Base-by-base conservation (phyloP, 2,797 vertebrate species). In the Enteromius fasciolatus region DNA sequence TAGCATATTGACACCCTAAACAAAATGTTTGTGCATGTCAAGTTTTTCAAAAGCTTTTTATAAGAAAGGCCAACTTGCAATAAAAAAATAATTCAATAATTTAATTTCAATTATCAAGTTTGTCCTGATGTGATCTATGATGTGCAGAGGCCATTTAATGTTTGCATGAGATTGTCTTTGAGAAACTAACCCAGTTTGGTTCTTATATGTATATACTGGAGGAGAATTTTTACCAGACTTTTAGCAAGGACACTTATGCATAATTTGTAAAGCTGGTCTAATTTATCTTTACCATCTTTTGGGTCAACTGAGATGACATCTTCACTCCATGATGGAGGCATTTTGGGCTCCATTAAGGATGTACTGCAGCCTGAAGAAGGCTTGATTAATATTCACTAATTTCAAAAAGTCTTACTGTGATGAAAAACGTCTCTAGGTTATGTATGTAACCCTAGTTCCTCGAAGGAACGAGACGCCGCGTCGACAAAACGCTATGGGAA, bases 111-210 rank as follows among this genome's bases (percentile, higher is more conserved):
- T 52, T 8, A 50, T 50, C 50, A 52, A 20, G 6, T 20, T 52
- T 52, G 50, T 52, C 7, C 50, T 20, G 6, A 52, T 20, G 50
- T 52, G 14, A 48, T 48, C 17, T 48, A 48, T 48, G 46, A 52
- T 52, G 18, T 20, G 50, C 50, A 20, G 7, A 9, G 18, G 18
- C 50, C 18, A 7, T 52, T 54, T n/a, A 54, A 54, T 54, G 14
- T 76, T 61, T 28, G 61, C 74, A 44, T 63, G 54, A 61, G 57
- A n/a, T 52, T 52, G 70, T 73, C 25, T 73, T 52, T 52, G 25
- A n/a, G 28, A 52, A 12, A 73, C 33, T 3, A 73, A 52, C 28
- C 70, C 39, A 25, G 11, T 44, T 12, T 44, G 39, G 23, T 44
- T 41, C 3, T 44, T 69, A 25, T 69, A 17, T 46, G n/a, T 69